phyloP scores from a whole-genome alignment of 2,113 vertebrate species.

The Noctilio leporinus region DNA sequence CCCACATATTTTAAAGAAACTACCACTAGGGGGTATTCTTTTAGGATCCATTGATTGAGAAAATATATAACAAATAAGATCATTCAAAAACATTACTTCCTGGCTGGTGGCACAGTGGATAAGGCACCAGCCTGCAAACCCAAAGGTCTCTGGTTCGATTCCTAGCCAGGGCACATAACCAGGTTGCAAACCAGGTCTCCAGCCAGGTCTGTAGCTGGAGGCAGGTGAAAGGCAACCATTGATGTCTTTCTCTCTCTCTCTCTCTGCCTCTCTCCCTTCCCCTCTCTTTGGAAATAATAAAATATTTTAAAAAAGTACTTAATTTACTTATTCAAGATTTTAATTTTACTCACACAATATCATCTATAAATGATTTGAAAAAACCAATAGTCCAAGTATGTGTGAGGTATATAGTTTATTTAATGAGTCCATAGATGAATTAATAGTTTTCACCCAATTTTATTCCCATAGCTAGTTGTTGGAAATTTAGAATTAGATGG shows the following conservation, averaged over 20 bases:
- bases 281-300: too few relatives aligned
- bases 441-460: neutral
- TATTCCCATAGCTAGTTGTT: neutral
- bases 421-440: neutral
- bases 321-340: neutral
- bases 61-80: neutral
- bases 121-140: too few relatives aligned
- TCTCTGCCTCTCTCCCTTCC: too few relatives aligned
- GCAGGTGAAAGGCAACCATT: too few relatives aligned
- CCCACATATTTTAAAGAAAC: slow-evolving; percentile 19
- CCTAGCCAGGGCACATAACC: too few relatives aligned
- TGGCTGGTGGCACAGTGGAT: too few relatives aligned
- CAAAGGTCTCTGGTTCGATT: too few relatives aligned
- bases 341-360: neutral
- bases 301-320: too few relatives aligned
- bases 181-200: too few relatives aligned
- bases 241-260: too few relatives aligned
- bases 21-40: neutral
- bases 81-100: neutral
- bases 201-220: too few relatives aligned
- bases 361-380: neutral
- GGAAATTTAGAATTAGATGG: neutral
- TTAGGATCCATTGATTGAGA: neutral
- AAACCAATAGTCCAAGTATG: neutral
- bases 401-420: neutral